phyloP scores from a whole-genome alignment of 2,113 vertebrate species.

The Burhinus oedicnemus region DNA sequence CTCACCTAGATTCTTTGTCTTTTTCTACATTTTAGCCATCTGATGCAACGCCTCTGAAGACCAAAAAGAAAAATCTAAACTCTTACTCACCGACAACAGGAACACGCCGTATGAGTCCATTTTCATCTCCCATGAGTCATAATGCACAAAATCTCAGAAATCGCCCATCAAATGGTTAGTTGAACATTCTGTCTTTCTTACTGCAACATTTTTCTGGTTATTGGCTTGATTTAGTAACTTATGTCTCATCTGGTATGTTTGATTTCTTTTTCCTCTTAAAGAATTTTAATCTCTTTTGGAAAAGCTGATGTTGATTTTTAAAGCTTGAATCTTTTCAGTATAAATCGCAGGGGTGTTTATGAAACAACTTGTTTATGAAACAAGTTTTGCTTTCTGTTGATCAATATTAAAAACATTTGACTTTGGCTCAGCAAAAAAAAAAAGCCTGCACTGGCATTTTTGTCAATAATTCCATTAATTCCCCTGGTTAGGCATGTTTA shows the following conservation, averaged over 20 bases:
- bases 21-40: constrained; percentile 27
- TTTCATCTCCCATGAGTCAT: constrained; percentile 36
- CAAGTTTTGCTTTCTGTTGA: constrained; percentile 26
- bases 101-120: constrained; percentile 69
- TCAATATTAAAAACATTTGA: constrained; percentile 25
- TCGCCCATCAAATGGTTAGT: constrained; percentile 67
- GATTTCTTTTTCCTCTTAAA: neutral
- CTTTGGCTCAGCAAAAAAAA: neutral
- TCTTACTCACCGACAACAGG: constrained; percentile 79
- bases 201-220: constrained; percentile 19
- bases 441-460: neutral
- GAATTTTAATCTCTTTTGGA: neutral
- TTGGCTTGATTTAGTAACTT: constrained; percentile 27
- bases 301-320: neutral
- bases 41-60: neutral
- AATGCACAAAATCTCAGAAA: neutral
- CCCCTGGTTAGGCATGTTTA: neutral
- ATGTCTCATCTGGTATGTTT: neutral
- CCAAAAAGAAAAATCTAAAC: neutral
- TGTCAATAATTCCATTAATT: neutral
- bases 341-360: constrained; percentile 2
- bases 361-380: neutral
- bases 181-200: constrained; percentile 14
- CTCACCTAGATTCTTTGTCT: neutral
- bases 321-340: neutral